These are phyloP conservation scores for Epirrita christyi DNA, from an alignment of 2,888 invertebrate species.

Conservation along the genomic window DNA sequence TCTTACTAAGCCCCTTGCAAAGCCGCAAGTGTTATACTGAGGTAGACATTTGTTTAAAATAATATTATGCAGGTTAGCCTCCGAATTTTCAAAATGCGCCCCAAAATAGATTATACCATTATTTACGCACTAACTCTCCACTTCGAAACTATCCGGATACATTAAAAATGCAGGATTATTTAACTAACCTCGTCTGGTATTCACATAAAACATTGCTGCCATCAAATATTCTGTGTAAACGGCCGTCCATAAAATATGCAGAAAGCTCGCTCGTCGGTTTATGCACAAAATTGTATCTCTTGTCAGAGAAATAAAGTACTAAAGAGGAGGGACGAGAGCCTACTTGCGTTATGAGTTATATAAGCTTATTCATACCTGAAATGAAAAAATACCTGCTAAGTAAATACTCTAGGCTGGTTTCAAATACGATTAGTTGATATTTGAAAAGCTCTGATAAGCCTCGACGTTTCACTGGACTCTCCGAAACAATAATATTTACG, in stretches of 20 bases:
- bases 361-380: too few relatives aligned
- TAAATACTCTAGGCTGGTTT: too few relatives aligned
- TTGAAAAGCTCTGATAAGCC: too few relatives aligned
- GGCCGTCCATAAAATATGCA: constrained; percentile 69
- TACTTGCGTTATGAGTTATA: too few relatives aligned
- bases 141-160: constrained; percentile 24
- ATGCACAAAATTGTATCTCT: constrained; percentile 47
- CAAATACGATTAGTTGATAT: too few relatives aligned
- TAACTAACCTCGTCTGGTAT: constrained; percentile 39
- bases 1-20: too few relatives aligned
- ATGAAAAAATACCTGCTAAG: too few relatives aligned
- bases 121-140: constrained; percentile 17
- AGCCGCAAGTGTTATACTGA: too few relatives aligned
- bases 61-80: background rate
- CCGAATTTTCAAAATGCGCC: background rate
- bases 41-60: too few relatives aligned
- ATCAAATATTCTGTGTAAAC: constrained; percentile 72
- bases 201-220: constrained; percentile 51
- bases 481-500: too few relatives aligned
- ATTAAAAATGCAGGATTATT: constrained; percentile 41
- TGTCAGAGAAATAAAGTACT: constrained; percentile 6
- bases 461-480: too few relatives aligned
- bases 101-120: background rate
- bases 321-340: too few relatives aligned
- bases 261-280: constrained; percentile 43